Conservation (phyloP, 2,888 invertebrate species). For the Pachliopta kotzebuea region DNA sequence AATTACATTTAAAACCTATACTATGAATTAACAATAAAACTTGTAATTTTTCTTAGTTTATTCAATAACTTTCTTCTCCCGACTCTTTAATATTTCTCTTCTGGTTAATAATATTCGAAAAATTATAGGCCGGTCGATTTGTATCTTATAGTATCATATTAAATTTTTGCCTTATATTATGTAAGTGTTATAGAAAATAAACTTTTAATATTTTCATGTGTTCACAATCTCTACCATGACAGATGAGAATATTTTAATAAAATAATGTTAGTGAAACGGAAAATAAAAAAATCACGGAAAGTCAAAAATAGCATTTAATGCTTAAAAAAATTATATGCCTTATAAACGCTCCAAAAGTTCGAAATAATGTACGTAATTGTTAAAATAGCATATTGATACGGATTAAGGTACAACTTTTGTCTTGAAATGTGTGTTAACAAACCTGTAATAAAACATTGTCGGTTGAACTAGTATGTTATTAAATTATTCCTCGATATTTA, state of each 20-base stretch:
- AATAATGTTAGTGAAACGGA: background rate
- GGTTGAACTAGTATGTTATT: conserved; percentile 21
- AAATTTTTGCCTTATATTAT: conserved; percentile 27
- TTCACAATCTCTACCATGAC: background rate
- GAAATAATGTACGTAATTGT: conserved; percentile 20
- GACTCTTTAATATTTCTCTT: background rate
- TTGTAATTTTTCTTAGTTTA: background rate
- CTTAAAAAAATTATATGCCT: conserved; percentile 18
- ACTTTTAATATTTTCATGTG: conserved; percentile 18
- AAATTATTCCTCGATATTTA: conserved; percentile 4
- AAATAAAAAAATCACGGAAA: background rate
- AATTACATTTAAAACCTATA: background rate
- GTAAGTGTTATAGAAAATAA: conserved; percentile 22
- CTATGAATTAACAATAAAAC: background rate
- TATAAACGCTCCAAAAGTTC: conserved; percentile 14
- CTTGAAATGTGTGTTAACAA: conserved; percentile 26
- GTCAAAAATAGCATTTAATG: conserved; percentile 20
- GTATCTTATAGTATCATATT: conserved; percentile 14
- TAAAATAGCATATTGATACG: conserved; percentile 19
- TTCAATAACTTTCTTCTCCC: background rate
- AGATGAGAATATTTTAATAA: conserved; percentile 7
- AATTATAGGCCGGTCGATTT: conserved; percentile 9
- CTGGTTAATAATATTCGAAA: background rate
- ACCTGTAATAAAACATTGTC: conserved; percentile 28
- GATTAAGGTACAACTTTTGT: conserved; percentile 19